Conservation (phyloP, 2,797 vertebrate genomes). For the Gymnothorax reevesii region DNA sequence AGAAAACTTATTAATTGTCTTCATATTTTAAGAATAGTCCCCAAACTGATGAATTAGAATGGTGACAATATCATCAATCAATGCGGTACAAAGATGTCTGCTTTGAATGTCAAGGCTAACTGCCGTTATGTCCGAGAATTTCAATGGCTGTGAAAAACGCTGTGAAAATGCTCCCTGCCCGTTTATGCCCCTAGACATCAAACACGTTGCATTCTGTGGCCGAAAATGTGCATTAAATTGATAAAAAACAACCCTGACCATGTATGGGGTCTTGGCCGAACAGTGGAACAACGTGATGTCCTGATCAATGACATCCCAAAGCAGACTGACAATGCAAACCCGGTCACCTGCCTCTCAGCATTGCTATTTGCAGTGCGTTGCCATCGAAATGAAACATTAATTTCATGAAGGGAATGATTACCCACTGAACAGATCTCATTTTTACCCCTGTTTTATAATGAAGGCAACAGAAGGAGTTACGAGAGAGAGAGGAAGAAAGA, state of each 20-base stretch:
- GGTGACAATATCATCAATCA: not conserved
- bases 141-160: not conserved
- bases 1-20: not conserved
- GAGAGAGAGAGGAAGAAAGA: slow-evolving; percentile 34
- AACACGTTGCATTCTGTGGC: not conserved
- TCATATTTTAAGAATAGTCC: not conserved
- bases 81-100: not conserved
- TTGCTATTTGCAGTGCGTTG: slow-evolving; percentile 14
- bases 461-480: slow-evolving; percentile 25
- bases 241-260: not conserved
- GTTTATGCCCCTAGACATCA: not conserved
- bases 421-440: slow-evolving; percentile 38
- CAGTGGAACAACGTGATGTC: not conserved
- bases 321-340: not conserved
- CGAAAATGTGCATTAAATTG: not conserved
- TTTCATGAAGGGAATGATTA: slow-evolving; percentile 50
- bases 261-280: not conserved
- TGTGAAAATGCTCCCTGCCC: not conserved
- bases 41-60: not conserved
- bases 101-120: not conserved
- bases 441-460: slow-evolving; percentile 33
- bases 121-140: not conserved
- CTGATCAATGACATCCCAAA: not conserved
- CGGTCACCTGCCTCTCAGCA: not conserved
- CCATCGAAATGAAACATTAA: slow-evolving; percentile 33